Percentiles rank a stretch among this genome's conserved stretches.
phyloP scores from a whole-genome alignment of 2,888 invertebrate species.

The Drosophila birchii region DNA sequence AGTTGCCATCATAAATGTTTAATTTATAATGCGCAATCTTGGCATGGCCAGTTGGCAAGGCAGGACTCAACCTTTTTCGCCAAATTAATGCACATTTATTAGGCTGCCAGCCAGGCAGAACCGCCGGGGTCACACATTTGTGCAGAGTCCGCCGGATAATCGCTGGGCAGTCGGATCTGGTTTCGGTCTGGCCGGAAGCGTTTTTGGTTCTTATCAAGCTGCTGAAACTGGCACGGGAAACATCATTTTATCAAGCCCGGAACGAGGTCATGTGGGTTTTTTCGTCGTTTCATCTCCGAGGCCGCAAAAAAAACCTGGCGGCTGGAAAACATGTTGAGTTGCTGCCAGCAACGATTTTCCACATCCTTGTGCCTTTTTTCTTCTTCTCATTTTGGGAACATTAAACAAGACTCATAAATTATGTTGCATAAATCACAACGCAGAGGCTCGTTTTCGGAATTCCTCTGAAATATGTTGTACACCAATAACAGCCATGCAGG shows the following conservation, averaged over 20 bases:
- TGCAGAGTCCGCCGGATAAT: constrained; percentile 22
- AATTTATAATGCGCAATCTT: constrained; percentile 56
- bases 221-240: constrained; percentile 13
- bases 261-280: constrained; percentile 69
- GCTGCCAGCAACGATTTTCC: constrained; percentile 13
- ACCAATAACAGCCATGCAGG: not conserved
- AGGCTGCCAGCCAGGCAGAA: constrained; percentile 30
- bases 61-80: constrained; percentile 38
- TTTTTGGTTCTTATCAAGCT: constrained; percentile 54
- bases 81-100: constrained; percentile 67
- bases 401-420: constrained; percentile 70
- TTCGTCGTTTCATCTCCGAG: constrained; percentile 24
- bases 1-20: constrained; percentile 38
- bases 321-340: constrained; percentile 49
- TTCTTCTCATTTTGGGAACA: constrained; percentile 14
- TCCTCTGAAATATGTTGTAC: constrained; percentile 14
- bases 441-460: constrained; percentile 14
- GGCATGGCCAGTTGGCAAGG: constrained; percentile 26
- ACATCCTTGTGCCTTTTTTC: constrained; percentile 15
- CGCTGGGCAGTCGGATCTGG: constrained; percentile 45
- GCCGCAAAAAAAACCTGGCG: constrained; percentile 8
- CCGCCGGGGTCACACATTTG: not conserved
- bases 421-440: constrained; percentile 68
- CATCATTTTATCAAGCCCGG: constrained; percentile 66
- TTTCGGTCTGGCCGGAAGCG: constrained; percentile 43